phyloP scores from a whole-genome alignment of 2,113 vertebrate species.

The Regulus satrapa region DNA sequence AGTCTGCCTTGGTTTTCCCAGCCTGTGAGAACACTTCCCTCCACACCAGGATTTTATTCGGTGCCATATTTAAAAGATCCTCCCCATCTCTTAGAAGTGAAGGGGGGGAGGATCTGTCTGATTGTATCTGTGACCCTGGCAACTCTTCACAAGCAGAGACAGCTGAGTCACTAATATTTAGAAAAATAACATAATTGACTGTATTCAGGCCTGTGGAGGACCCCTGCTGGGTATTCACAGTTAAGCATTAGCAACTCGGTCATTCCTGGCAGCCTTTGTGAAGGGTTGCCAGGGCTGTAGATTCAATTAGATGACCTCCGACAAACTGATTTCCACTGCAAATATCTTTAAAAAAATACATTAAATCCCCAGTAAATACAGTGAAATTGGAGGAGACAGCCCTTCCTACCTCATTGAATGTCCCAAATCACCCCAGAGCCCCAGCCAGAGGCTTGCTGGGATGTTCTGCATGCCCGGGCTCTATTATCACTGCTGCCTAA shows the following conservation, averaged over 20 bases:
- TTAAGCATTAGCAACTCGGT: constrained; percentile 64
- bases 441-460: background rate
- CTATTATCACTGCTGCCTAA: background rate
- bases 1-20: no score
- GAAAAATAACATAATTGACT: constrained; percentile 72
- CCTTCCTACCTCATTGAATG: constrained; percentile 33
- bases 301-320: constrained; percentile 63
- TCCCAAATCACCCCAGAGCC: constrained; percentile 1
- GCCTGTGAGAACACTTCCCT: background rate
- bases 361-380: constrained; percentile 40
- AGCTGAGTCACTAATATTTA: constrained; percentile 75
- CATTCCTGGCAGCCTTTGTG: constrained; percentile 66
- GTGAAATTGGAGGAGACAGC: constrained; percentile 60
- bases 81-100: background rate
- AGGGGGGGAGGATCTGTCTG: constrained; percentile 19
- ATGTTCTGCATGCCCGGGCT: background rate
- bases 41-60: background rate
- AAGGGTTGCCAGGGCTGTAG: constrained; percentile 44
- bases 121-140: constrained; percentile 67
- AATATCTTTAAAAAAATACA: constrained; percentile 8
- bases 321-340: constrained; percentile 54
- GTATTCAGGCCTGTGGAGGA: constrained; percentile 61
- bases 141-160: constrained; percentile 68
- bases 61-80: background rate
- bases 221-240: constrained; percentile 63